These are phyloP conservation scores for Eurystomus gularis DNA, from an alignment of 2,113 vertebrate genomes.

Conservation along the genomic window DNA sequence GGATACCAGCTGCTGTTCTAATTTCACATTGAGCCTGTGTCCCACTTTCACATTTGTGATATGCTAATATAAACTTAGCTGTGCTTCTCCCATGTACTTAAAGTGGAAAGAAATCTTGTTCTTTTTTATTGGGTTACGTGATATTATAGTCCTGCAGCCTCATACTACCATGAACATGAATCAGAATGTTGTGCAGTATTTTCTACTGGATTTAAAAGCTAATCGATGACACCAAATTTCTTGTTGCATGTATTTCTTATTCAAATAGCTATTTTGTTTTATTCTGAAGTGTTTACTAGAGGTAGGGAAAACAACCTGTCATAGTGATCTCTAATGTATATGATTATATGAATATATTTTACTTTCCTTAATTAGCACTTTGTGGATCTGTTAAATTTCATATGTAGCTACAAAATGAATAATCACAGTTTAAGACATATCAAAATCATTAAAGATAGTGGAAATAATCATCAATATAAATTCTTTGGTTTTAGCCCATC, in stretches of 20 bases:
- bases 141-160: background rate
- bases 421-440: background rate
- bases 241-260: background rate
- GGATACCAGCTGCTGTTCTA: conserved; percentile 67
- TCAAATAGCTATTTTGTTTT: conserved; percentile 8
- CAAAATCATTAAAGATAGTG: background rate
- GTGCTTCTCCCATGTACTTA: background rate
- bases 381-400: background rate
- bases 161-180: background rate
- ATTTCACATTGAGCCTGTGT: conserved; percentile 52
- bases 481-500: background rate
- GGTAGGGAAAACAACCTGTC: conserved; percentile 14
- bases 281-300: background rate
- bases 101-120: background rate
- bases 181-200: background rate
- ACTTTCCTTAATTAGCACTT: conserved; percentile 11
- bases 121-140: background rate
- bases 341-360: conserved; percentile 14
- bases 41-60: conserved; percentile 63
- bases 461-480: background rate
- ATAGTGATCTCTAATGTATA: conserved; percentile 13
- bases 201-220: conserved; percentile 6
- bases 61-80: conserved; percentile 49
- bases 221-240: background rate
- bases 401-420: background rate